Evolutionary conservation across 2,888 invertebrate genomes (phyloP), one percentile per base, ranked within the genome.

Genomic region (Stictocephala bisonia): DNA sequence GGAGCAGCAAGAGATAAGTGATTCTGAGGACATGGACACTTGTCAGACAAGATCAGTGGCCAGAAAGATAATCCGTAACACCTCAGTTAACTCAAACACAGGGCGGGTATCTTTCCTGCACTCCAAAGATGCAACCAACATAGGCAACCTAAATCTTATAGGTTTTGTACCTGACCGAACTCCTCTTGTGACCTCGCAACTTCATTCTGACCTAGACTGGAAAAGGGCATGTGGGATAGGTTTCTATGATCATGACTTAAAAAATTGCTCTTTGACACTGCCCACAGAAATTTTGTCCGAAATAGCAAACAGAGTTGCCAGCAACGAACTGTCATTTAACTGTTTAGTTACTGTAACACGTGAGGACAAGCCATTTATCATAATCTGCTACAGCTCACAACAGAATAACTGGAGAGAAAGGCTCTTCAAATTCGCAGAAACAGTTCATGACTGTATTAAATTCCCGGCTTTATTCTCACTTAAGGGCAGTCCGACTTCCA

Each of bases 31-130:
- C 44, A 44, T 44, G 44, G 44, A n/a, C 44, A 44, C 44, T 11
- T 44, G 44, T 15, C 44, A 44, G 44, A 44, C 44, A 44, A 44
- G 44, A 44, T 11, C 44, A 44, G 44, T 44, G 15, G 44, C 15
- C 15, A 44, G 44, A 44, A 44, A 15, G 44, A 44, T 44, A 44
- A 44, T 44, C 44, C 44, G 15, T 4, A n/a, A 44, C 44, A 15
- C 44, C 15, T 44, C 44, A 44, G 44, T 44, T 11, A 44, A 44
- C 44, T 44, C 44, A 44, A 44, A 44, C 15, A 44, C 44, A 44
- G 44, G 44, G 44, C 44, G 44, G 4, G 44, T 44, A 44, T 44
- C 44, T 15, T 44, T 44, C 44, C 15, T 44, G 44, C 7, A 44
- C 44, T 4, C 44, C 44, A 44, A 44, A 44, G 15, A 44, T 44